Conservation (phyloP, 2,888 invertebrate species). For the Parnassius orleans region DNA sequence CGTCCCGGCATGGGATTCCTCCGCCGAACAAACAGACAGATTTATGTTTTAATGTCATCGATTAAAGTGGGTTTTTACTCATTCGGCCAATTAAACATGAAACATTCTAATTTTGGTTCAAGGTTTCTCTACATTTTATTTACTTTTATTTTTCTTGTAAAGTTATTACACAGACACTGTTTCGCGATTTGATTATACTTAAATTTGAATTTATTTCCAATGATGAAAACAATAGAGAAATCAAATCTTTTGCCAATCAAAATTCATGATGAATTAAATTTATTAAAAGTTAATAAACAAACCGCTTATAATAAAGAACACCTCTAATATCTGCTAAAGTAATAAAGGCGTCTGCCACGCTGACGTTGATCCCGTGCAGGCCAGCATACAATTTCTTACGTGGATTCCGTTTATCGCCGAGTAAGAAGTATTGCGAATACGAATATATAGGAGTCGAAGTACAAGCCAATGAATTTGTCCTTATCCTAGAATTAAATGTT, state of each 20-base stretch:
- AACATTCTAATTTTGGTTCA: constrained; percentile 15
- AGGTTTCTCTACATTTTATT: constrained; percentile 14
- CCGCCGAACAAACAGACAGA: constrained; percentile 51
- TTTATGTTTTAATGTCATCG: constrained; percentile 73
- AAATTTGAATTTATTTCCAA: background rate
- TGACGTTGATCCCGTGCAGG: no score
- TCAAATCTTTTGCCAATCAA: background rate
- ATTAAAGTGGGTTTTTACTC: constrained; percentile 43
- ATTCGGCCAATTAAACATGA: constrained; percentile 18
- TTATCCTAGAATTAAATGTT: no score
- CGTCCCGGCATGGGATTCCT: constrained; percentile 54
- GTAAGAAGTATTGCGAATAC: no score
- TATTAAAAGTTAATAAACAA: no score
- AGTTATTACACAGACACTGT: constrained; percentile 4
- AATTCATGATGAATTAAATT: no score
- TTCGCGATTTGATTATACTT: background rate
- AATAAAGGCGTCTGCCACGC: no score
- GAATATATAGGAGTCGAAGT: no score
- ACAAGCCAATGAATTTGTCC: no score
- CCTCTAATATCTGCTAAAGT: no score
- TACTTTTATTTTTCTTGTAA: constrained; percentile 10
- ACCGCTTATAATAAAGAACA: no score
- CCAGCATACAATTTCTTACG: no score
- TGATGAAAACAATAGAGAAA: background rate
- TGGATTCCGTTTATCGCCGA: no score